Evolutionary conservation across 1,140 invertebrate species (phyloP), one percentile per base, ranked within the genome.

Genomic region (Drosophila sulfurigaster): DNA sequence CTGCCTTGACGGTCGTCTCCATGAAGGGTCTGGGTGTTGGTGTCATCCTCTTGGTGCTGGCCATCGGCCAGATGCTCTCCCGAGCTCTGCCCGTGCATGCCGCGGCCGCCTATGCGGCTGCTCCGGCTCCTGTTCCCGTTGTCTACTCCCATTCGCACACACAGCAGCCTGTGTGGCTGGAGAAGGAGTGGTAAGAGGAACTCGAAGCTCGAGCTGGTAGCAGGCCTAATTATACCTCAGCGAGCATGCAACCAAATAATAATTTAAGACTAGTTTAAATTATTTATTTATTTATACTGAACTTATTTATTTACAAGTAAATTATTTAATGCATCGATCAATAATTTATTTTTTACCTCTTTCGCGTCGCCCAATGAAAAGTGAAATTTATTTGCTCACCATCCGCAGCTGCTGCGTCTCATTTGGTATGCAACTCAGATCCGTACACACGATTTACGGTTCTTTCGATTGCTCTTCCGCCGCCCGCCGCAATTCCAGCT

Each of bases 1-100:
- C 94, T 73, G 94, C 94, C 0, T 80, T 95, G 3, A 94, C 94
- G n/a, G 93, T 95, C 20, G 94, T 95, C 51, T 94, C 94, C 46
- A 94, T 94, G n/a, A 95, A 95, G 91, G 94, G 94, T 62, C 82
- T 95, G n/a, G 94, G 94, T 32, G 94, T 94, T 56, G 94, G 94
- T 5, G 94, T 92, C 16, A 92, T 93, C 13, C 73, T 93, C 8
- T 69, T 93, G 52, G 81, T 93, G 56, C 76, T 93, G 56, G 90
- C 92, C 62, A 91, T 93, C 41, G 92, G 92, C 2, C 92, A 93
- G 77, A 88, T 93, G 82, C 63, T 93, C n/a, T 87, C 88, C 4
- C 85, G 92, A 45, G 81, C 91, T 15, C 71, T 93, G 32, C 92
- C 91, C 49, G 91, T 82, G 8, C 91, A 91, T 16, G 91, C 91